Evolutionary conservation across 2,888 invertebrate genomes (phyloP).

Genomic region (Diaphora mendica): DNA sequence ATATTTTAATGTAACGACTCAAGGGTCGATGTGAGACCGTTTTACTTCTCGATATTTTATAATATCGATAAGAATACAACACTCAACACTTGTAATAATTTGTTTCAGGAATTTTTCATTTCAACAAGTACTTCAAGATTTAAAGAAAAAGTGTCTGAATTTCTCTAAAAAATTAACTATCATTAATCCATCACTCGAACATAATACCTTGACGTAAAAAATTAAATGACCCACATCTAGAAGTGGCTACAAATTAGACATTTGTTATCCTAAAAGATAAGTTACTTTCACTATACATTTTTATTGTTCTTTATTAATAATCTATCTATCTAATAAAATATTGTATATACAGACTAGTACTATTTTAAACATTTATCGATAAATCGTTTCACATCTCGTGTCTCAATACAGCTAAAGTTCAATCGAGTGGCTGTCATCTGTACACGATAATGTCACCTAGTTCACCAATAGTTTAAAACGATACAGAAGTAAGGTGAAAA

Average conservation of each 20-base stretch:
- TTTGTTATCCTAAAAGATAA: too few species aligned
- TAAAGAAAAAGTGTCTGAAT: too few species aligned
- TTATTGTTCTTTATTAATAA: too few species aligned
- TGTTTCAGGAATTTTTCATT: background rate
- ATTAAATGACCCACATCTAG: too few species aligned
- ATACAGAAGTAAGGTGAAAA: conserved; percentile 55
- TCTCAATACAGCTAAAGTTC: conserved; percentile 48
- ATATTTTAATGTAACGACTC: conserved; percentile 47
- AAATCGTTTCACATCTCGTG: conserved; percentile 51
- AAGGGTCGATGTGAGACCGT: conserved; percentile 15
- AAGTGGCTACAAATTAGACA: too few species aligned
- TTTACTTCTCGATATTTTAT: conserved; percentile 20
- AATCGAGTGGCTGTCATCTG: conserved; percentile 54
- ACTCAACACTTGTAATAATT: conserved; percentile 13
- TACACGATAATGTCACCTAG: conserved; percentile 54
- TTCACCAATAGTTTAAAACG: conserved; percentile 59
- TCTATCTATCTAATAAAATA: too few species aligned
- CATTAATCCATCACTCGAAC: too few species aligned
- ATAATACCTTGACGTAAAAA: too few species aligned
- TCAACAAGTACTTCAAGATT: background rate
- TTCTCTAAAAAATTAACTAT: too few species aligned
- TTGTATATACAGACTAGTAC: background rate
- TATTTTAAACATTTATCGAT: conserved; percentile 39
- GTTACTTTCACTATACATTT: too few species aligned
- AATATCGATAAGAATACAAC: conserved; percentile 23